Base-by-base conservation (phyloP, 2,113 vertebrate genomes). In the Gnathonemus longibarbis region DNA sequence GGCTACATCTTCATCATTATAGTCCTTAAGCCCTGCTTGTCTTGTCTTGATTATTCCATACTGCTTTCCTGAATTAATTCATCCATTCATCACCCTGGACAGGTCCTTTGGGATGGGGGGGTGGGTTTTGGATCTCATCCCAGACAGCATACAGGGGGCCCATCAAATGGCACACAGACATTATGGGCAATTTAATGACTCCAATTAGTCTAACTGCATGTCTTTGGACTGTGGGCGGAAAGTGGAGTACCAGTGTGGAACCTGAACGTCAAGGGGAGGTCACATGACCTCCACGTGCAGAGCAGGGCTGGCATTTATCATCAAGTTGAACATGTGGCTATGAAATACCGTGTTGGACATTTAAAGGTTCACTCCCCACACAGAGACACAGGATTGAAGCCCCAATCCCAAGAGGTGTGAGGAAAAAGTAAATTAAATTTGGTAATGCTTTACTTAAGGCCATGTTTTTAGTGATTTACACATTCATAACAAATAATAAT, bases 21-120 rank as follows among this genome's bases (percentile, higher is more conserved):
- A 87, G 15, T 87, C 17, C 49, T 17, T 56, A 87, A 80, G 27
- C 13, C 39, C 19, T 27, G 10, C 48, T 89, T 80, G 15, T 80
- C 35, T 80, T 80, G 74, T 42, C 74, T 7, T 80, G 74, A 80
- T 42, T 80, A 80, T n/a, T 21, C 24, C 46, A 49, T 42, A 46
- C 19, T 21, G 83, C 42, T 85, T n/a, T 85, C 83, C 83, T 85
- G 83, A 80, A 80, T 80, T 80, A 35, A 80, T 80, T 80, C 35
- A 80, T 80, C 74, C 35, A 80, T 80, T 15, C 31, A 80, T 80
- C 31, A 39, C 35, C 35, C 74, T 35, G 74, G 74, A 77, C 74
- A 19, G 74, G 27, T 77, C 15, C 35, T 39, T 77, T 11, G 31
- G 15, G 56, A 24, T 24, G 56, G 70, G 31, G 70, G 70, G 31